A percentile compares a stretch with the other conserved stretches of the same genome.
Conservation (phyloP, 92 coral and sea anemone genomes). For the Epizoanthus fatuus region DNA sequence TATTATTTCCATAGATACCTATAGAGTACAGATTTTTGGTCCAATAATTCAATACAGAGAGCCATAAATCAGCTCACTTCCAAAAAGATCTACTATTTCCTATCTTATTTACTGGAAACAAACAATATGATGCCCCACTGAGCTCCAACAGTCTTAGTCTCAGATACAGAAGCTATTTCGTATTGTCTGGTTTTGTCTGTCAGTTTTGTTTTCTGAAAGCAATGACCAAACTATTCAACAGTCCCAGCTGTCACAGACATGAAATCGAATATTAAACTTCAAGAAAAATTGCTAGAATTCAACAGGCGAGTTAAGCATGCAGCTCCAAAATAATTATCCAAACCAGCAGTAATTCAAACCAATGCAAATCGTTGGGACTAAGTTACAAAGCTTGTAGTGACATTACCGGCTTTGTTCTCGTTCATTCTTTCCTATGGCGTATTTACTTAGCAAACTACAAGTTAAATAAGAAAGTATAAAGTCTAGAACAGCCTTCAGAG, state of each 20-base stretch:
- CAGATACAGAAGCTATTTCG: constrained; percentile 13
- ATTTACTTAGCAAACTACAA: constrained; percentile 43
- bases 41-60: too few species aligned
- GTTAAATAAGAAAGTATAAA: constrained; percentile 41
- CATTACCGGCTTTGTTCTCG: constrained; percentile 38
- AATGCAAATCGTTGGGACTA: constrained; percentile 37
- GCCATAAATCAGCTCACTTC: too few species aligned
- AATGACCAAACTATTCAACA: constrained; percentile 3
- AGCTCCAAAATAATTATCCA: background rate
- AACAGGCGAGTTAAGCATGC: constrained; percentile 26
- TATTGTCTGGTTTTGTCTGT: constrained; percentile 19
- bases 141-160: background rate
- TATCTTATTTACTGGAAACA: background rate
- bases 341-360: constrained; percentile 41
- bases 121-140: constrained; percentile 5
- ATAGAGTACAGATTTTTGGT: too few species aligned
- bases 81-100: too few species aligned
- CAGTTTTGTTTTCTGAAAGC: constrained; percentile 24
- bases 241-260: constrained; percentile 8
- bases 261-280: constrained; percentile 6
- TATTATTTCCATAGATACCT: too few species aligned
- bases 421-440: constrained; percentile 38
- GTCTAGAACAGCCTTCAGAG: constrained; percentile 29
- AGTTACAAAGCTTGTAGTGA: constrained; percentile 39
- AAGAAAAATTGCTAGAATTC: constrained; percentile 33